Conservation (phyloP, 1,140 invertebrate genomes). For the Periplaneta americana region DNA sequence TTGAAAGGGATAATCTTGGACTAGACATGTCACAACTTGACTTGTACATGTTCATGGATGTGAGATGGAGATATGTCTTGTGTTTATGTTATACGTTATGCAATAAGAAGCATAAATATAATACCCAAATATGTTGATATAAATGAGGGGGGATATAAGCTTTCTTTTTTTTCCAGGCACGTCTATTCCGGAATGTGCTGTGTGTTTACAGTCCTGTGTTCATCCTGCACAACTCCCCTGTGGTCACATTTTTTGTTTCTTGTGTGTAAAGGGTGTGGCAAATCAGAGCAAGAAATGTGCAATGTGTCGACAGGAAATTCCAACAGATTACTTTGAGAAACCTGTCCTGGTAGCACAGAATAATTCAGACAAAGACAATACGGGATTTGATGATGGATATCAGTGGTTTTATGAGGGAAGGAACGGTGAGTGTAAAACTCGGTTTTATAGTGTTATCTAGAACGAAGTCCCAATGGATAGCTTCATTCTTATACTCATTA, state of each 20-base stretch:
- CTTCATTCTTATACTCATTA: too few species aligned
- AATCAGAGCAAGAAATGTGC: constrained; percentile 80
- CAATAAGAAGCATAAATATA: neutral
- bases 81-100: neutral
- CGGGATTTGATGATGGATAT: constrained; percentile 61
- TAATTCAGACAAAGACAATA: constrained; percentile 36
- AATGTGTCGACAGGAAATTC: constrained; percentile 79
- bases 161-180: constrained; percentile 21
- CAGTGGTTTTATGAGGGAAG: constrained; percentile 95
- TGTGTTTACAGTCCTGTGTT: constrained; percentile 84
- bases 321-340: constrained; percentile 75
- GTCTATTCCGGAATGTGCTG: constrained; percentile 69
- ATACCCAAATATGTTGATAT: neutral
- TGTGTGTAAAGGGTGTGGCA: constrained; percentile 92
- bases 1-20: neutral
- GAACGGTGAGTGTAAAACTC: constrained; percentile 59
- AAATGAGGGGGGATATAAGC: neutral
- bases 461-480: too few species aligned
- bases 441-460: neutral
- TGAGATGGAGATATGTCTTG: neutral
- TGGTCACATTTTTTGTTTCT: constrained; percentile 92
- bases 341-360: constrained; percentile 64
- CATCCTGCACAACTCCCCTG: constrained; percentile 87
- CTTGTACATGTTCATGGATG: neutral
- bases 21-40: neutral